Evolutionary conservation across 2,113 vertebrate species (phyloP).

Genomic region (Sander vitreus): DNA sequence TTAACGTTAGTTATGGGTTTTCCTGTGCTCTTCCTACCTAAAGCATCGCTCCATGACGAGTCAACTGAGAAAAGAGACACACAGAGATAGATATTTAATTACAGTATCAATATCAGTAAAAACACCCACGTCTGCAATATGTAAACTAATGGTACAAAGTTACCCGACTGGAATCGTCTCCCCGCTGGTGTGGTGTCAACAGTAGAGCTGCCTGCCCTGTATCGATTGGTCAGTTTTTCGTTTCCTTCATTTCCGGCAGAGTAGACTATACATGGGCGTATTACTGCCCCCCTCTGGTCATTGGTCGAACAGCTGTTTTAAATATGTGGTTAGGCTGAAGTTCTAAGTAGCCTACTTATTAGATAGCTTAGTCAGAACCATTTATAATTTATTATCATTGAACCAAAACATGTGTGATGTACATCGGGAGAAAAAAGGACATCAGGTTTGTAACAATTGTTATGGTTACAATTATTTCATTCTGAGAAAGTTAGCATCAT

Average conservation of each 20-base stretch:
- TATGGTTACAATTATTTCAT: background rate
- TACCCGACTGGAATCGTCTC: background rate
- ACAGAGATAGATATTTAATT: conserved; percentile 20
- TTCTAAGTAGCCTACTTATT: no score
- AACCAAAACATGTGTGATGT: background rate
- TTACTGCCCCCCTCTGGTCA: conserved; percentile 29
- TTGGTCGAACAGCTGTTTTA: background rate
- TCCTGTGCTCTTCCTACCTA: conserved; percentile 56
- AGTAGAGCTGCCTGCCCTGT: background rate
- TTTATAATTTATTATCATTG: background rate
- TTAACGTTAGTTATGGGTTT: background rate
- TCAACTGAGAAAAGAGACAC: conserved; percentile 50
- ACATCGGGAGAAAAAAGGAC: background rate
- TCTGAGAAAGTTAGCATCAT: background rate
- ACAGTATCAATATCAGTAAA: background rate
- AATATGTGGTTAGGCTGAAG: no score
- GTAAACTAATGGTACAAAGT: background rate
- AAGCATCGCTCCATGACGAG: conserved; percentile 68
- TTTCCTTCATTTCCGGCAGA: background rate
- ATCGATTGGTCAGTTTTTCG: conserved; percentile 24
- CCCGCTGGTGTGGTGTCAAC: conserved; percentile 18
- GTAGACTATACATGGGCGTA: rapidly evolving
- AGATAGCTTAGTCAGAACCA: background rate
- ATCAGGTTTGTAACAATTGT: background rate
- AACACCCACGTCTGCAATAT: background rate